These are phyloP conservation scores for Megalopta genalis DNA, from an alignment of 1,140 invertebrate genomes.

Conservation along the genomic window DNA sequence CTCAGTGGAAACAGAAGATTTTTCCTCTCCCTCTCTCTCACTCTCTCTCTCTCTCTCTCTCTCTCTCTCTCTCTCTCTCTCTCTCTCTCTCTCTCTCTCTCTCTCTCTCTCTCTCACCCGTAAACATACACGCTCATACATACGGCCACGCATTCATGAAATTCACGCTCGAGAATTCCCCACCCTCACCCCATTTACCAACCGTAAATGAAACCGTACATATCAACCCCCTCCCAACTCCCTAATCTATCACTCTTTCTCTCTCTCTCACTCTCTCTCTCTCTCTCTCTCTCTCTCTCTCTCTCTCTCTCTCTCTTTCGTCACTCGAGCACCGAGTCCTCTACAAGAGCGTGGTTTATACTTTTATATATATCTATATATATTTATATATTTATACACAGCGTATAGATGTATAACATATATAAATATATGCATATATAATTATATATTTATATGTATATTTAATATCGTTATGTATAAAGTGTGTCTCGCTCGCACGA, in stretches of 20 bases:
- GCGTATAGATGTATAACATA: not conserved
- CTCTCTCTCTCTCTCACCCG: not conserved
- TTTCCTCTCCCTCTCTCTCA: not conserved
- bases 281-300: no score
- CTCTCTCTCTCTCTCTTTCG: not conserved
- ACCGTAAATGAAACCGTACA: not conserved
- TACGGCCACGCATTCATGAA: no score
- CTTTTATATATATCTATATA: conserved; percentile 13
- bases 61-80: not conserved
- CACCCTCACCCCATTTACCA: no score
- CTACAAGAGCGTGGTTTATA: conserved; percentile 40
- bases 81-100: not conserved
- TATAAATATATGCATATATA: conserved; percentile 33
- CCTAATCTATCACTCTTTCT: no score
- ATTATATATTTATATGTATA: conserved; percentile 36
- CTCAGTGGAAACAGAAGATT: not conserved
- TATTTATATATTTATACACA: conserved; percentile 35
- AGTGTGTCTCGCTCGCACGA: conserved; percentile 37
- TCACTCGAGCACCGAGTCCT: conserved; percentile 29
- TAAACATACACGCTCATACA: not conserved
- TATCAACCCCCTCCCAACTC: not conserved
- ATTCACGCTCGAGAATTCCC: no score
- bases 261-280: no score
- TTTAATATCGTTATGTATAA: conserved; percentile 42
- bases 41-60: not conserved